Conservation (phyloP, 2,888 invertebrate species). For the Agriopis marginaria region DNA sequence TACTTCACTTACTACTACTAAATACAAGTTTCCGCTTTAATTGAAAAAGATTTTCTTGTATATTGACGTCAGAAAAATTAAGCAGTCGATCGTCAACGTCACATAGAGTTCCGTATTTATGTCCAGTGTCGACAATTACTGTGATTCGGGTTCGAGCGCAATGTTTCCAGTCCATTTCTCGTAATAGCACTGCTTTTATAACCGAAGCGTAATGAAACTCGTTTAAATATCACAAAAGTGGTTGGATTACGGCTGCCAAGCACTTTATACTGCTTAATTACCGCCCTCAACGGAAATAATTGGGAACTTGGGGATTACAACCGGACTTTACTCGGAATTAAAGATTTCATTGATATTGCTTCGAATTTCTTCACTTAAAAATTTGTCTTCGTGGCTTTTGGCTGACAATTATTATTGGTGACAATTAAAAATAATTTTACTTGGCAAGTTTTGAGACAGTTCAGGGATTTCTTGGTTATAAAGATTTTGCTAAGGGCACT, state of each 20-base stretch:
- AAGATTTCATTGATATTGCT: constrained; percentile 55
- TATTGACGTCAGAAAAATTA: constrained; percentile 45
- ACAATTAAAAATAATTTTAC: constrained; percentile 27
- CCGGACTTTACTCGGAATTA: constrained; percentile 72
- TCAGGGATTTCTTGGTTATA: constrained; percentile 3
- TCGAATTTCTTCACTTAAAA: constrained; percentile 40
- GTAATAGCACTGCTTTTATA: constrained; percentile 81
- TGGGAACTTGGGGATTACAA: constrained; percentile 80
- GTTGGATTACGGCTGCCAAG: constrained; percentile 78
- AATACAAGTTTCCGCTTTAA: too few relatives aligned
- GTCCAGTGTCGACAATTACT: constrained; percentile 73
- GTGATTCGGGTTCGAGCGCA: constrained; percentile 78
- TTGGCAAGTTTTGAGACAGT: constrained; percentile 16
- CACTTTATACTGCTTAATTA: constrained; percentile 84
- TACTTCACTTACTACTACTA: too few relatives aligned
- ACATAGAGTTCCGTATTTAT: constrained; percentile 59
- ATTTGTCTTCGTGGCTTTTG: constrained; percentile 23
- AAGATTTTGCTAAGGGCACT: background rate
- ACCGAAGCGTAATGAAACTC: constrained; percentile 83
- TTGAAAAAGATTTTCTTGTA: too few relatives aligned
- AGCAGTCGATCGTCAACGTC: constrained; percentile 46
- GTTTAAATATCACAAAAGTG: constrained; percentile 85
- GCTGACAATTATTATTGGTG: constrained; percentile 27
- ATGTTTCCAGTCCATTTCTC: constrained; percentile 83
- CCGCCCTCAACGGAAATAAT: constrained; percentile 82